These are phyloP conservation scores for Atethmia centrago DNA, from an alignment of 2,888 invertebrate species.

Conservation along the genomic window DNA sequence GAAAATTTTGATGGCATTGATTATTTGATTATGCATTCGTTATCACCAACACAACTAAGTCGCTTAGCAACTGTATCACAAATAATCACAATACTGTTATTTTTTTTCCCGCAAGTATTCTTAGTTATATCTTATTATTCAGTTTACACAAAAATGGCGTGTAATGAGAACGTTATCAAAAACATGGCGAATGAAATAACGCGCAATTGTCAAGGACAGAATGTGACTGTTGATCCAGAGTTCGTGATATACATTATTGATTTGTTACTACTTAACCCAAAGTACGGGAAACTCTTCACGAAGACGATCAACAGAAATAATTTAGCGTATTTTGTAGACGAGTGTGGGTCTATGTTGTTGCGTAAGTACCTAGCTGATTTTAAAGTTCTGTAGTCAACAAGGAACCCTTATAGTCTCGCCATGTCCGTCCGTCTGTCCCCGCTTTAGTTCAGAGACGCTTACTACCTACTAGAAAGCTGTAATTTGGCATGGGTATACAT, in stretches of 20 bases:
- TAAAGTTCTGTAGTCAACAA: no score
- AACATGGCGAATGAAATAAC: constrained; percentile 91
- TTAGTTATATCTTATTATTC: constrained; percentile 28
- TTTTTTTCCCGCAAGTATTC: not conserved
- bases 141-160: constrained; percentile 75
- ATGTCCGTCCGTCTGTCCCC: no score
- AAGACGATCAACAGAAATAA: constrained; percentile 86
- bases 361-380: constrained; percentile 73
- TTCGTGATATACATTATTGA: constrained; percentile 90
- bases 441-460: no score
- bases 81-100: constrained; percentile 5
- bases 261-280: constrained; percentile 89
- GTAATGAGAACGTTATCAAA: constrained; percentile 88
- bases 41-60: constrained; percentile 42
- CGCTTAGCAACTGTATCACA: constrained; percentile 49
- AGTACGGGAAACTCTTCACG: constrained; percentile 88
- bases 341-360: constrained; percentile 85
- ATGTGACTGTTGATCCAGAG: constrained; percentile 84
- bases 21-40: constrained; percentile 4
- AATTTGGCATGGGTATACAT: no score
- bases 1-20: constrained; percentile 19
- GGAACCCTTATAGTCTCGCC: no score
- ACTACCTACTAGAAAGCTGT: no score
- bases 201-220: constrained; percentile 86
- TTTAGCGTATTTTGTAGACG: constrained; percentile 89